Base-by-base conservation (phyloP, 2,888 invertebrate species). In the Andrena praecox region DNA sequence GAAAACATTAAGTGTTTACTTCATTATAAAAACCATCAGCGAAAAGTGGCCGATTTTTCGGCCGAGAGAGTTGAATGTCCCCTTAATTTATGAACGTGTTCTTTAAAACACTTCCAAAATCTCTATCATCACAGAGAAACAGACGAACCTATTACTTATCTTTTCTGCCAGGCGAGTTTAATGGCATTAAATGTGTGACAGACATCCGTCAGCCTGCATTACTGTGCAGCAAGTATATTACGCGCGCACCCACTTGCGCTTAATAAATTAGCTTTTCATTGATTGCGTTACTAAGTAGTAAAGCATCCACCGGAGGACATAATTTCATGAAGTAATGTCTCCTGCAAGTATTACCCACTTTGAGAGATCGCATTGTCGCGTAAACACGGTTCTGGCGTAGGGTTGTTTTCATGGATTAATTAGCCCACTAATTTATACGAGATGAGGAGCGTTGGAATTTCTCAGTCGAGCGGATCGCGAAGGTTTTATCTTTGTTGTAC, bases 401-500 rank as follows among this genome's bases (percentile, higher is more conserved):
- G 1, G 27, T 35, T 63, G 16, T 33, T 29, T 48, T 63, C 10
- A 7, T 12, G 48, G 29, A 54, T 64, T 50, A 77, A 77, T 68
- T 54, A 24, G 60, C n/a, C 29, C 6, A 56, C 33, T 35, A 69
- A 77, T 68, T 62, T 69, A n/a, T 48, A 48, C 50, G 70, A 24
- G 66, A 48, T 31, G 6, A 20, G 31, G n/a, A 12, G 4, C 20
- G 27, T 64, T 50, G 70, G 52, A 77, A 77, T 70, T 64, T 64
- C 64, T 2, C 27, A 62, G 54, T 60, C 74, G 20, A 33, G 33
- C 20, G 29, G 8, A 42, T 42, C 42, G 42, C 20, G 24, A 12
- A 35, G 64, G 66, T 77, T 66, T 67, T 66, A 70, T 78, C 62
- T 78, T 48, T 35, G 67, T 48, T 35, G 54, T 60, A 71, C 54